Percentiles rank a stretch among this genome's conserved stretches.
Evolutionary conservation across 2,113 vertebrate genomes (phyloP).

Genomic region (Erythrolamprus reginae): DNA sequence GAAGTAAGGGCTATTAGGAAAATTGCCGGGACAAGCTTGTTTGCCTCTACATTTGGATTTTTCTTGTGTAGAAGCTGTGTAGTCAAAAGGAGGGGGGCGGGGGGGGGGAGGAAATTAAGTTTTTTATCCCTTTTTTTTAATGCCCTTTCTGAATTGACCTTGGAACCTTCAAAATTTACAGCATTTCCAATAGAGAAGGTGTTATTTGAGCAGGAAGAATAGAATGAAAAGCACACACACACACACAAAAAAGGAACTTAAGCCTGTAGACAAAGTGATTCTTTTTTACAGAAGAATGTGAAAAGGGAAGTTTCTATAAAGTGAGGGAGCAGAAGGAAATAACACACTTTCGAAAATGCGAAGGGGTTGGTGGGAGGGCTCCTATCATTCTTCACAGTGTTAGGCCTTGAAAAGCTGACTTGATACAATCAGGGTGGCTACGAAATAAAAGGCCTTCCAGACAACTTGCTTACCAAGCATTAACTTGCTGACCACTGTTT

Average conservation of each 20-base stretch:
- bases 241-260: slow-evolving; percentile 56
- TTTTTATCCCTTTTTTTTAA: slow-evolving; percentile 15
- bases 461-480: slow-evolving; percentile 66
- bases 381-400: slow-evolving; percentile 56
- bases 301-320: slow-evolving; percentile 72
- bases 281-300: slow-evolving; percentile 53
- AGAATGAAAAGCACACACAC: slow-evolving; percentile 43
- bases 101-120: not conserved
- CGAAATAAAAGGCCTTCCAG: slow-evolving; percentile 62
- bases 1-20: slow-evolving; percentile 51
- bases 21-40: slow-evolving; percentile 49
- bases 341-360: slow-evolving; percentile 49
- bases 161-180: slow-evolving; percentile 44
- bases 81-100: not conserved
- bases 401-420: slow-evolving; percentile 54
- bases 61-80: slow-evolving; percentile 14
- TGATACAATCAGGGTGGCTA: slow-evolving; percentile 56
- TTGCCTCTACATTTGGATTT: slow-evolving; percentile 40
- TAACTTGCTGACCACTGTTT: slow-evolving; percentile 68
- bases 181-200: slow-evolving; percentile 40
- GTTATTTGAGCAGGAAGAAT: slow-evolving; percentile 42
- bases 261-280: slow-evolving; percentile 49
- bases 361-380: slow-evolving; percentile 15
- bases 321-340: slow-evolving; percentile 60
- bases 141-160: slow-evolving; percentile 44